Conservation (phyloP, 2,888 invertebrate genomes). For the Amphipoea oculea region DNA sequence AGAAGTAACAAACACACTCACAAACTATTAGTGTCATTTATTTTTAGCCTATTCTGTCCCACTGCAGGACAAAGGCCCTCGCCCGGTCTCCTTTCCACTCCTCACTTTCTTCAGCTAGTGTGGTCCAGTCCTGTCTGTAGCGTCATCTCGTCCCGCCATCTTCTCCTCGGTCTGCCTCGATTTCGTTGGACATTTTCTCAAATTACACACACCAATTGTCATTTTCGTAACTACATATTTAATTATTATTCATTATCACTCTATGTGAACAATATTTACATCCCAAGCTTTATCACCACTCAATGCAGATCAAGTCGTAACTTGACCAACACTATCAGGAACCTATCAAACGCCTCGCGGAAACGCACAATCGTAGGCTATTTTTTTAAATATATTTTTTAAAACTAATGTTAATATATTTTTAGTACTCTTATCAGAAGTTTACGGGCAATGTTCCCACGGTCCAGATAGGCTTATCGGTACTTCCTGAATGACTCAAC, state of each 20-base stretch:
- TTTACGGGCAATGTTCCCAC: conserved; percentile 79
- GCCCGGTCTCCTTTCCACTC: neutral
- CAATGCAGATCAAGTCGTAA: conserved; percentile 44
- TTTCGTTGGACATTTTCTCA: neutral
- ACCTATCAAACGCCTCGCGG: conserved; percentile 76
- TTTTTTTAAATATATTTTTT: conserved; percentile 68
- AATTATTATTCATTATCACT: conserved; percentile 6
- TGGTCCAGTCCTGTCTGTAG: neutral
- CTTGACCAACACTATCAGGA: conserved; percentile 49
- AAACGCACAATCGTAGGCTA: conserved; percentile 76
- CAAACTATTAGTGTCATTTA: neutral
- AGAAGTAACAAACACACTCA: too few relatives aligned
- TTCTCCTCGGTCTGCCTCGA: neutral
- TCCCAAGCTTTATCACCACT: conserved; percentile 10
- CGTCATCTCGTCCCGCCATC: neutral
- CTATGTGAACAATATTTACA: neutral
- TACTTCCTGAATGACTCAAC: conserved; percentile 76
- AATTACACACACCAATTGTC: neutral
- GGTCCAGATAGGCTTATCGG: conserved; percentile 79
- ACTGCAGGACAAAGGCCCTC: neutral
- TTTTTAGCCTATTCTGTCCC: neutral
- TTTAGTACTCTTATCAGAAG: conserved; percentile 69
- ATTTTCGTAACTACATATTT: neutral
- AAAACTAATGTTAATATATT: conserved; percentile 56
- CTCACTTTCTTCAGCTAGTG: neutral